Evolutionary conservation across 2,888 invertebrate species (phyloP), one percentile per base, ranked within the genome.

Genomic region (Pyrrhia umbra): DNA sequence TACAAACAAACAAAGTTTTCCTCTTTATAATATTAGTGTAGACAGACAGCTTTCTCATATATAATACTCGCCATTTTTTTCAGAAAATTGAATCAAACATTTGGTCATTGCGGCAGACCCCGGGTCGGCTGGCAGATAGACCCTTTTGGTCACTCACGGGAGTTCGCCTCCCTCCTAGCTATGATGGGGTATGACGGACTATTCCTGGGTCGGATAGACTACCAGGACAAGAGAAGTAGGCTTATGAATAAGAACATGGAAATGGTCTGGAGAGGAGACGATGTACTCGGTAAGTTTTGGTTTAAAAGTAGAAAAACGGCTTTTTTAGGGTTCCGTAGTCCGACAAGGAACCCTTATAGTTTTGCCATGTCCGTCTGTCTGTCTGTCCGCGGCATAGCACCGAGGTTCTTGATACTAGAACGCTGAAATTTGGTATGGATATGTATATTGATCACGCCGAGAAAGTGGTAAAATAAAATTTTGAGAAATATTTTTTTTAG

Each of bases 161-260:
- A 98, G 90, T 97, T 97, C 95, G 98, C 98, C 0, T 97, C 97
- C 0, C 89, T 97, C 0, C 96, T 97, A 30, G 96, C 97, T 0
- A 96, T 97, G 87, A 97, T 99, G 96, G 98, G 71, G 0, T 99
- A 97, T 84, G 98, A 99, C 85, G 98, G 98, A 0, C 90, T 98
- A 70, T 97, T 98, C 83, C 96, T 99, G 60, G 98, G 98, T 0
- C 96, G 99, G 20, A 95, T 98, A 21, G 98, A 99, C 90, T 98
- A 97, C 88, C 96, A 97, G 85, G 99, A 99, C 85, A 98, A 98
- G 87, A 63, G 63, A 0, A 79, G 91, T 0, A 94, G 98, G 52
- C 86, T 96, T 13, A 62, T 76, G 0, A 92, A 94, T 0, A 96
- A 96, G 81, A 96, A 95, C 0, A 96, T 97, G 89, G 99, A 99